Conservation (phyloP, 2,797 vertebrate genomes). For the Gymnoscopelus braueri region DNA sequence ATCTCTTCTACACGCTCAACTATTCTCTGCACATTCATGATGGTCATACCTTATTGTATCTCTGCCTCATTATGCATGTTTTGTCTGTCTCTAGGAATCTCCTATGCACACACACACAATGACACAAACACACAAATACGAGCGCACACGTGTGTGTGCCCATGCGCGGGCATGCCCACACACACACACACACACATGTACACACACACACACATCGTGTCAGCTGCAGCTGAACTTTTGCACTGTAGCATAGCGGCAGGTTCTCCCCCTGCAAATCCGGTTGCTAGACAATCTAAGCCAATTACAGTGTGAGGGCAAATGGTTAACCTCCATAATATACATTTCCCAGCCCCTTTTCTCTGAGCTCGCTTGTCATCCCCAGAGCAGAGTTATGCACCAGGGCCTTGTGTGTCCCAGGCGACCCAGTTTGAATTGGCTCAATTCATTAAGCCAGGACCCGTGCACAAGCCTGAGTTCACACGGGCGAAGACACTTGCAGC, state of each 20-base stretch:
- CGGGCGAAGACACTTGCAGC: slow-evolving; percentile 91
- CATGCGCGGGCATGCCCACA: slow-evolving; percentile 1
- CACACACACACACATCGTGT: slow-evolving; percentile 33
- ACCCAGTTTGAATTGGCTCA: slow-evolving; percentile 92
- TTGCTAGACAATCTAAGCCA: slow-evolving; percentile 98
- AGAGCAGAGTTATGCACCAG: slow-evolving; percentile 78
- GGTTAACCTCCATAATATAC: slow-evolving; percentile 86
- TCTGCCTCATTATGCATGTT: too few species aligned
- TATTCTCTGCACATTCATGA: slow-evolving; percentile 18
- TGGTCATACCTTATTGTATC: slow-evolving; percentile 38
- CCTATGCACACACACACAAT: not conserved
- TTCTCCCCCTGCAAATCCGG: slow-evolving; percentile 88
- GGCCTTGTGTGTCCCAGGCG: slow-evolving; percentile 77
- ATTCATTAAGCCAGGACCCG: slow-evolving; percentile 91
- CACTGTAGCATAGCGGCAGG: slow-evolving; percentile 68
- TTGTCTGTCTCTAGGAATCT: too few species aligned
- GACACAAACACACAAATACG: slow-evolving; percentile 29
- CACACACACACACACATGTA: slow-evolving; percentile 10
- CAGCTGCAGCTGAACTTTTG: slow-evolving; percentile 77
- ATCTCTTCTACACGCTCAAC: slow-evolving; percentile 24
- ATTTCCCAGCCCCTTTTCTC: slow-evolving; percentile 82
- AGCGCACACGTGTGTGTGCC: slow-evolving; percentile 17
- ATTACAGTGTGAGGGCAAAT: slow-evolving; percentile 93
- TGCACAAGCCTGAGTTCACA: slow-evolving; percentile 85
- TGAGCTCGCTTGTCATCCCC: slow-evolving; percentile 83